phyloP scores from a whole-genome alignment of 2,888 invertebrate genomes.

The Andrena praecox region DNA sequence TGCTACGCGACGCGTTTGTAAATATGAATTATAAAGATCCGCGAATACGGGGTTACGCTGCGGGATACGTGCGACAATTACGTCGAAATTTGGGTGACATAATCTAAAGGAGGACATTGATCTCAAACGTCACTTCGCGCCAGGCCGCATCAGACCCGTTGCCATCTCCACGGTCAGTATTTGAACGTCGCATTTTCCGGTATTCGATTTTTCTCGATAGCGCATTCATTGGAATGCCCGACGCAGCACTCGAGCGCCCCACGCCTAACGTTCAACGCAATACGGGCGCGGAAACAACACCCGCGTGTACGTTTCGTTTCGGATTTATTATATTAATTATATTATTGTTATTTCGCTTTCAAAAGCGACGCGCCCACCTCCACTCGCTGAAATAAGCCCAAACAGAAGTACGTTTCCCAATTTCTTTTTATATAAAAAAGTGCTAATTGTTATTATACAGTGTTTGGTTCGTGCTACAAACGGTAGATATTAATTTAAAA shows the following conservation, averaged over 20 bases:
- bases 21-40: constrained; percentile 1
- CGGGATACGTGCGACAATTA: constrained; percentile 40
- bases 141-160: constrained; percentile 47
- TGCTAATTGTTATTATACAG: constrained; percentile 40
- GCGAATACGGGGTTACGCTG: background rate
- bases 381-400: constrained; percentile 54
- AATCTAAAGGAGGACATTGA: constrained; percentile 64
- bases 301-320: constrained; percentile 11
- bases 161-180: constrained; percentile 63
- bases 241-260: background rate
- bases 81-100: constrained; percentile 68
- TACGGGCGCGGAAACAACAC: background rate
- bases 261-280: no score
- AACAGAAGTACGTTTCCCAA: constrained; percentile 53
- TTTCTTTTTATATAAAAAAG: constrained; percentile 63
- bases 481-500: constrained; percentile 30
- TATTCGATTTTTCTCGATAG: constrained; percentile 63
- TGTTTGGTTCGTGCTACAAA: constrained; percentile 21
- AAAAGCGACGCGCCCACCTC: constrained; percentile 18
- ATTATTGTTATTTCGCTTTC: background rate
- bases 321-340: constrained; percentile 48
- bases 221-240: background rate
- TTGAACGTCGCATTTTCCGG: constrained; percentile 63
- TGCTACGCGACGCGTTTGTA: background rate
- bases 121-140: constrained; percentile 53